These are phyloP conservation scores for Callinectes sapidus DNA, from an alignment of 2,888 invertebrate genomes.

Conservation along the genomic window DNA sequence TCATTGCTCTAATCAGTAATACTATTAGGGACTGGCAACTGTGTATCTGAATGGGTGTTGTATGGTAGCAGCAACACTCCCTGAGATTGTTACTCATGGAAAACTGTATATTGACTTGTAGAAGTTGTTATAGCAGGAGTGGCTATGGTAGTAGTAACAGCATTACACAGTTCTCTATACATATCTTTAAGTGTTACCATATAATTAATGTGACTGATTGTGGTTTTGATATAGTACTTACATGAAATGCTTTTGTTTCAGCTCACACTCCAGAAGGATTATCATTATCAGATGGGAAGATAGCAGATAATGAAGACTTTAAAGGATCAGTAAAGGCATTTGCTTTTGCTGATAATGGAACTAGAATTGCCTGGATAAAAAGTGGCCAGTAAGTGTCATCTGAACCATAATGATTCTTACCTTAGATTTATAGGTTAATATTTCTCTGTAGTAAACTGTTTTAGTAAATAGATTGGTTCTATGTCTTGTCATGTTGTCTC, in stretches of 20 bases:
- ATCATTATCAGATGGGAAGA: constrained; percentile 58
- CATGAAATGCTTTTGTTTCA: constrained; percentile 38
- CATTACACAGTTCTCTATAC: neutral
- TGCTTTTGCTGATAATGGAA: constrained; percentile 55
- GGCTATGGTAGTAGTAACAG: neutral
- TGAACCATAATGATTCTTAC: neutral
- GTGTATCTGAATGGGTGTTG: neutral
- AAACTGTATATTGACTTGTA: constrained; percentile 26
- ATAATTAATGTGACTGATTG: neutral
- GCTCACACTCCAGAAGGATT: constrained; percentile 56
- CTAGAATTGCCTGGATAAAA: constrained; percentile 65
- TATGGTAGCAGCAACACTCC: neutral
- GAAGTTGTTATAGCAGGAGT: neutral
- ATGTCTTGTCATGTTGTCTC: neutral
- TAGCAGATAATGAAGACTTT: constrained; percentile 47
- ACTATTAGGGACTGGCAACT: neutral
- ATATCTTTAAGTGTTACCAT: neutral
- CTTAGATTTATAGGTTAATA: neutral
- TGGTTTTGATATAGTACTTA: neutral
- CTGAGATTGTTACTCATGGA: neutral
- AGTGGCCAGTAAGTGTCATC: constrained; percentile 62
- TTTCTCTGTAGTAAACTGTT: neutral
- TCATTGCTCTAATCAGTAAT: too few species aligned
- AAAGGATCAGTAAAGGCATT: constrained; percentile 63
- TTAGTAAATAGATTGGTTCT: neutral